Percentiles rank a stretch among this genome's conserved stretches.
These are phyloP conservation scores for Holacanthella duospinosa DNA, from an alignment of 2,888 invertebrate species.

Conservation along the genomic window DNA sequence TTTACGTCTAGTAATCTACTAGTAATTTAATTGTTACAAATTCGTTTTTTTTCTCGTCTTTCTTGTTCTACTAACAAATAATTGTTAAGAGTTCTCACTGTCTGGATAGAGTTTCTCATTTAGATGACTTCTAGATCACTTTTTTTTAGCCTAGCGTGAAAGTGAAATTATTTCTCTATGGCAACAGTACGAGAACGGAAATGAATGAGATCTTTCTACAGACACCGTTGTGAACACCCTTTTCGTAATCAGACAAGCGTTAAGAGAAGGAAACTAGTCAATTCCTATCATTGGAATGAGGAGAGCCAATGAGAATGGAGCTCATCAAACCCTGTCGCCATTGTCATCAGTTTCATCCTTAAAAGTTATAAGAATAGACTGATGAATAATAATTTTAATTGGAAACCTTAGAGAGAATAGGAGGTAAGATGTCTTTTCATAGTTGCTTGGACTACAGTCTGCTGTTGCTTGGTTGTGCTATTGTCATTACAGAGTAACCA, in stretches of 20 bases:
- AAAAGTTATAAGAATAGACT: not conserved
- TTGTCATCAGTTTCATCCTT: not conserved
- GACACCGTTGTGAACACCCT: not conserved
- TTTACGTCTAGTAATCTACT: too few relatives aligned
- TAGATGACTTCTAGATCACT: not conserved
- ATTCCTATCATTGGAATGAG: too few relatives aligned
- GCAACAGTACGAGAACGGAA: not conserved
- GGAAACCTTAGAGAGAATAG: too few relatives aligned
- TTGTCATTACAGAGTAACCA: not conserved
- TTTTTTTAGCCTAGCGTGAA: not conserved
- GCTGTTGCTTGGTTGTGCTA: too few relatives aligned
- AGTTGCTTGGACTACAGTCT: too few relatives aligned
- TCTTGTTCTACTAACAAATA: too few relatives aligned
- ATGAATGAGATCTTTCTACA: too few relatives aligned
- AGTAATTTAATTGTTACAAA: too few relatives aligned
- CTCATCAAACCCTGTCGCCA: not conserved
- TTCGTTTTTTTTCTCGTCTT: too few relatives aligned
- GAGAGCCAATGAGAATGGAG: too few relatives aligned
- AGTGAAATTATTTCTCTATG: not conserved
- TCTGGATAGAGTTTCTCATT: not conserved
- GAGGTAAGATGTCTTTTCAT: too few relatives aligned
- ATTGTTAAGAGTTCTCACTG: not conserved
- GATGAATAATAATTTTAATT: not conserved
- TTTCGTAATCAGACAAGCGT: constrained; percentile 3
- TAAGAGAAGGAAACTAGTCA: too few relatives aligned